Conservation (phyloP, 1,140 invertebrate genomes). For the Cyrtorhinus lividipennis region DNA sequence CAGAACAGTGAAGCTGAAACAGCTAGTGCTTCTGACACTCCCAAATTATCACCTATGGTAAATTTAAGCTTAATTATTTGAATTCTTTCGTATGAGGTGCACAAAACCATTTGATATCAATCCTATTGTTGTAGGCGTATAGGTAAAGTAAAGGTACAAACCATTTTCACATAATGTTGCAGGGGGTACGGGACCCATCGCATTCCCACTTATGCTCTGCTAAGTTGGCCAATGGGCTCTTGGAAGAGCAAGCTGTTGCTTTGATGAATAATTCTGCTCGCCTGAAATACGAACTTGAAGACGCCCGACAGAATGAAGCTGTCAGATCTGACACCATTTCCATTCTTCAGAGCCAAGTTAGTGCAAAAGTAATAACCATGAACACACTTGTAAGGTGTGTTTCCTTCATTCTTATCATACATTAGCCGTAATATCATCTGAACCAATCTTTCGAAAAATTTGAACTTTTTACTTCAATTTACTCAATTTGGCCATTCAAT, state of each 20-base stretch:
- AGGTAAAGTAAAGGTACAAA: no score
- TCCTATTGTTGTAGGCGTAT: no score
- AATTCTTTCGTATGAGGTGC: no score
- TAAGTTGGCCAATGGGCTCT: constrained; percentile 22
- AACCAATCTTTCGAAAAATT: background rate
- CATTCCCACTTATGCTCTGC: constrained; percentile 22
- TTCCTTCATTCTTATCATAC: background rate
- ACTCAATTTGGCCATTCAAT: background rate
- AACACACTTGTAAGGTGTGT: constrained; percentile 2
- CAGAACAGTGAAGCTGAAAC: constrained; percentile 21
- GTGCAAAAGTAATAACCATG: background rate
- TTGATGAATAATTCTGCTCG: constrained; percentile 23
- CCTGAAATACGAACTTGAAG: constrained; percentile 26
- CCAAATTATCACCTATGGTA: constrained; percentile 17
- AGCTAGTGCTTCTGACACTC: constrained; percentile 22
- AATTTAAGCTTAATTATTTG: no score
- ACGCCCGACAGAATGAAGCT: constrained; percentile 23
- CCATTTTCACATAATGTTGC: no score
- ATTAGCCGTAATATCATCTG: no score
- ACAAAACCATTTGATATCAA: no score
- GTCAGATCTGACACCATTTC: constrained; percentile 25
- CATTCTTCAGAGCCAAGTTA: constrained; percentile 15
- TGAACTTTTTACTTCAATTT: no score
- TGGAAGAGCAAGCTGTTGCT: constrained; percentile 24
- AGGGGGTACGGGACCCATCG: background rate